Conservation (phyloP, 2,888 invertebrate species). For the Mantis religiosa region DNA sequence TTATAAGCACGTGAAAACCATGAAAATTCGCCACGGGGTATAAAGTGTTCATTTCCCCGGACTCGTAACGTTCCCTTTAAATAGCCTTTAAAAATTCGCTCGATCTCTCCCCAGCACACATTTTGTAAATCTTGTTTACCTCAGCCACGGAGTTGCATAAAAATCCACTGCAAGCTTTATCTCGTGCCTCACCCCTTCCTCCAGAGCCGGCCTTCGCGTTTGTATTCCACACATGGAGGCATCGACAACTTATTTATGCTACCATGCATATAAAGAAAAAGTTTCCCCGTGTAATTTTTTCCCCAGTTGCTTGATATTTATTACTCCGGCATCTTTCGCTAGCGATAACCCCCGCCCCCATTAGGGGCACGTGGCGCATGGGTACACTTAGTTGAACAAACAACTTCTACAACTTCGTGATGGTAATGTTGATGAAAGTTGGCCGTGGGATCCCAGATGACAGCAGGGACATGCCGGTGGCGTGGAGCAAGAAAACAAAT, state of each 20-base stretch:
- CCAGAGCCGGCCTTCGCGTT: background rate
- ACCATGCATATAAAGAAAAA: background rate
- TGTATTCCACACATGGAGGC: background rate
- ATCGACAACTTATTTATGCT: background rate
- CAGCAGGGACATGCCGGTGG: background rate
- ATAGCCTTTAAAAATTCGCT: background rate
- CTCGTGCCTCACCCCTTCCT: background rate
- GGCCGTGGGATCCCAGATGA: background rate
- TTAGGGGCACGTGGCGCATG: background rate
- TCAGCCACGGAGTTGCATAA: background rate
- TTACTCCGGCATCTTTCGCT: background rate
- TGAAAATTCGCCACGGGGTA: background rate
- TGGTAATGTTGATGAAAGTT: background rate
- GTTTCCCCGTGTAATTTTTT: background rate
- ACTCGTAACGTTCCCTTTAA: background rate
- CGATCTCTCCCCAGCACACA: background rate
- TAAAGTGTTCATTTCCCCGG: background rate
- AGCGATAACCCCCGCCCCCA: background rate
- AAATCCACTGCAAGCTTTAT: background rate
- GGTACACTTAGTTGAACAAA: slow-evolving; percentile 1
- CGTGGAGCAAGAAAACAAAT: background rate
- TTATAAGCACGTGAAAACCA: background rate
- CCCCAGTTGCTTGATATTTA: background rate
- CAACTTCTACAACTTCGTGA: background rate
- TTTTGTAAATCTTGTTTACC: background rate